Percentiles rank a stretch among this genome's conserved stretches.
Conservation (phyloP, 2,113 vertebrate species). For the Dasyprocta punctata region DNA sequence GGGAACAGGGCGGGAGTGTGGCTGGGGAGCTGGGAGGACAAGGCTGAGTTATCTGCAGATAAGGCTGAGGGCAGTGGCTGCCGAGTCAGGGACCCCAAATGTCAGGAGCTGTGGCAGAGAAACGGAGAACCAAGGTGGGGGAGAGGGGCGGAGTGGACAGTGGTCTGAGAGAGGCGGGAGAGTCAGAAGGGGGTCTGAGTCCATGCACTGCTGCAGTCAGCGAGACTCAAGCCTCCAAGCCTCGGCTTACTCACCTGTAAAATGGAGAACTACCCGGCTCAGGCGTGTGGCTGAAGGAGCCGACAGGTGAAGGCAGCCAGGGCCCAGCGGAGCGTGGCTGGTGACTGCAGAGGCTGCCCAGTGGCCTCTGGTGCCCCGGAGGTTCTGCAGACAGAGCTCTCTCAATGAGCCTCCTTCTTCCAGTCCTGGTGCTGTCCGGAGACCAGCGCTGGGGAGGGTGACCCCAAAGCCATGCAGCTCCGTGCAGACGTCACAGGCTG, state of each 20-base stretch:
- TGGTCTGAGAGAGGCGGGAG: fast-evolving
- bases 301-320: fast-evolving
- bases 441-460: fast-evolving
- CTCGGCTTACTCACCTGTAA: background rate
- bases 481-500: fast-evolving
- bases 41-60: background rate
- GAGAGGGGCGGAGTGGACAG: fast-evolving
- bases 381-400: background rate
- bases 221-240: background rate
- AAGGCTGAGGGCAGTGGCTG: background rate
- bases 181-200: background rate
- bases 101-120: background rate
- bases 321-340: fast-evolving
- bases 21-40: background rate
- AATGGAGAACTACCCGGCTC: background rate
- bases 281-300: background rate
- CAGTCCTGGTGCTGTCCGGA: background rate
- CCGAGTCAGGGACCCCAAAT: background rate
- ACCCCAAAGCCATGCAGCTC: fast-evolving
- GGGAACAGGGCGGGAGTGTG: background rate
- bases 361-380: fast-evolving
- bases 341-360: fast-evolving
- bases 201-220: background rate
- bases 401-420: background rate
- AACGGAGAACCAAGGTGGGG: background rate